A percentile compares a stretch with the other conserved stretches of the same genome.
phyloP scores from a whole-genome alignment of 2,113 vertebrate species.

The Zosterops lateralis region DNA sequence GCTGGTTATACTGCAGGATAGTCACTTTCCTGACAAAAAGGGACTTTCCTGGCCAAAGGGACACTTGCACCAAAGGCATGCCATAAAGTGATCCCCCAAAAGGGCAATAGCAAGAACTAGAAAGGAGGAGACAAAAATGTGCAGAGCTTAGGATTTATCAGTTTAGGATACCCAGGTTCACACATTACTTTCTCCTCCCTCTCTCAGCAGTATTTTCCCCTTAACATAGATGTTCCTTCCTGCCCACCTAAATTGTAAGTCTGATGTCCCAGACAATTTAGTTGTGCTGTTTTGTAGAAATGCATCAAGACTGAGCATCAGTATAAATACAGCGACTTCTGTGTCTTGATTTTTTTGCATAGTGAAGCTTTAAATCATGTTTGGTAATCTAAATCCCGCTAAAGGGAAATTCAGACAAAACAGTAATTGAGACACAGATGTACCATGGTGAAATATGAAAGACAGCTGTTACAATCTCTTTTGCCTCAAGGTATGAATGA shows the following conservation, averaged over 20 bases:
- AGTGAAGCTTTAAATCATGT: not conserved
- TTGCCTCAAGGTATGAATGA: not conserved
- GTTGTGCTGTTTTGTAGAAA: not conserved
- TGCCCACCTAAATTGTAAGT: not conserved
- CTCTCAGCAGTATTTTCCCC: not conserved
- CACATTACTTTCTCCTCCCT: not conserved
- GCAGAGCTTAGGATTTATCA: not conserved
- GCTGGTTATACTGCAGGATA: not conserved
- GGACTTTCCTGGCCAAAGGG: not conserved
- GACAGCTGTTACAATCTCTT: not conserved
- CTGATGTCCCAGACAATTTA: not conserved
- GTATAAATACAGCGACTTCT: not conserved
- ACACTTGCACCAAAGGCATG: not conserved
- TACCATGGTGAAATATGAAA: not conserved
- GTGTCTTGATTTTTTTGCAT: not conserved
- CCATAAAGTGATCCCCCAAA: not conserved
- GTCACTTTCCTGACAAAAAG: not conserved
- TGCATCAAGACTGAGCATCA: not conserved
- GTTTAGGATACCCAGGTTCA: not conserved
- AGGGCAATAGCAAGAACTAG: not conserved
- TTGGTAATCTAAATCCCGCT: not conserved
- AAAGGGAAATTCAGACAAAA: conserved; percentile 2
- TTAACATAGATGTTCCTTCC: not conserved
- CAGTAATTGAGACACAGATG: not conserved
- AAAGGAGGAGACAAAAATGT: not conserved